Conservation (phyloP, 2,888 invertebrate species). For the Phytoseiulus persimilis region DNA sequence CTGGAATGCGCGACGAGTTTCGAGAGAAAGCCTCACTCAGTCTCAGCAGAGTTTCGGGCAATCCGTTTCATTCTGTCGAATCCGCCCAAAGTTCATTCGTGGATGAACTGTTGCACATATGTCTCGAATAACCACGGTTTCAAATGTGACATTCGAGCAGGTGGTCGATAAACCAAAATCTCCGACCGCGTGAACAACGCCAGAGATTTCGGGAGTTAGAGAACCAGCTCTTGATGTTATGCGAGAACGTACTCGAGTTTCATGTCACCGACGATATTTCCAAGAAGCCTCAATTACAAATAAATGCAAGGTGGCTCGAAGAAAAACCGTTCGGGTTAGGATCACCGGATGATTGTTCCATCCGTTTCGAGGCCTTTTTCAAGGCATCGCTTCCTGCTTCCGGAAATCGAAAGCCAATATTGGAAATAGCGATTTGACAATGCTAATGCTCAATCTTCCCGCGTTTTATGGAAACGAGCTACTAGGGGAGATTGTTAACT, state of each 20-base stretch:
- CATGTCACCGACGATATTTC: not conserved
- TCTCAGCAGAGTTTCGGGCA: not conserved
- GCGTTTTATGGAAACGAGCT: not conserved
- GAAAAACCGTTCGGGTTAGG: not conserved
- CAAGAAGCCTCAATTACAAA: not conserved
- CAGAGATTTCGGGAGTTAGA: too few species aligned
- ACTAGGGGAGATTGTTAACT: too few species aligned
- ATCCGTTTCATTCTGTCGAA: not conserved
- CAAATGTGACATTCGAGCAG: too few species aligned
- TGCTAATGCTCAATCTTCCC: not conserved
- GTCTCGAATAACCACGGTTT: too few species aligned
- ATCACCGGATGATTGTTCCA: not conserved
- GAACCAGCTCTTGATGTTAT: too few species aligned
- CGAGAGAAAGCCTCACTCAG: not conserved
- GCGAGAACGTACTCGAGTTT: too few species aligned
- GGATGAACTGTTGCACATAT: too few species aligned
- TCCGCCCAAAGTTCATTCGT: too few species aligned
- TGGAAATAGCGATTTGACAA: not conserved
- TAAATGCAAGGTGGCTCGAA: not conserved
- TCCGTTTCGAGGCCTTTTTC: not conserved
- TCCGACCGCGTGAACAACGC: too few species aligned
- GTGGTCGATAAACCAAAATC: too few species aligned
- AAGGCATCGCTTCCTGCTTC: not conserved
- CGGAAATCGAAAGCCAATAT: not conserved
- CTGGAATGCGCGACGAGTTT: not conserved